Base-by-base conservation (phyloP, 2,113 vertebrate species). In the Ctenomys sociabilis region DNA sequence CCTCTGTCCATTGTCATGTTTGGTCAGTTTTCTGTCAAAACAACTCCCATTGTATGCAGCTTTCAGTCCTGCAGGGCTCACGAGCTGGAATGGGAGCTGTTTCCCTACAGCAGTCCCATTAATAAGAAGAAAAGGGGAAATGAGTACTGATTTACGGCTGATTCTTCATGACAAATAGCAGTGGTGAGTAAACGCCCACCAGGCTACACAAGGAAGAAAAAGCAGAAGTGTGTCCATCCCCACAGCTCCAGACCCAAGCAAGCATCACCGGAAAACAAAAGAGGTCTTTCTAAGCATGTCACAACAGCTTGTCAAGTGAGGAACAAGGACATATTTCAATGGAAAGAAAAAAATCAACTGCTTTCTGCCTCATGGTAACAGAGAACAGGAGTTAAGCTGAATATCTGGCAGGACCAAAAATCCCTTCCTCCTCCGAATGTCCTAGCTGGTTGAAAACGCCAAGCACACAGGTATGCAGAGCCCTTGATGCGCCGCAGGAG, bases 11-110 rank as follows among this genome's bases (percentile, higher is more conserved):
- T 95, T 96, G 84, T 96, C 88, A 83, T 1, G 0, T 96, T 70
- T 96, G 97, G 77, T 91, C 16, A 93, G 37, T 95, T 98, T 97
- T 97, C 96, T 95, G 95, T 96, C 88, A 97, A 98, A 97, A 75
- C 90, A 96, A 82, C n/a, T 95, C 98, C 97, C 95, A 89, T 92
- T 70, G 85, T 90, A 16, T n/a, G 80, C 32, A n/a, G 57, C 82
- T 93, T 75, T n/a, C 95, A 75, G 61, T 90, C 68, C 88, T 94
- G 90, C 66, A 84, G 87, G 64, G 61, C 66, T 89, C 91, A 5
- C 9, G 61, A 94, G 84, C 45, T 61, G 59, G 40, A 87, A 96
- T 63, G 75, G 43, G 37, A 96, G 64, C 73, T 95, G 86, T 94
- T 98, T 98, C 96, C 75, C 84, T 94, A 90, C 24, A 97, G 63